Evolutionary conservation across 1,140 invertebrate species (phyloP).

Genomic region (Planococcus citri): DNA sequence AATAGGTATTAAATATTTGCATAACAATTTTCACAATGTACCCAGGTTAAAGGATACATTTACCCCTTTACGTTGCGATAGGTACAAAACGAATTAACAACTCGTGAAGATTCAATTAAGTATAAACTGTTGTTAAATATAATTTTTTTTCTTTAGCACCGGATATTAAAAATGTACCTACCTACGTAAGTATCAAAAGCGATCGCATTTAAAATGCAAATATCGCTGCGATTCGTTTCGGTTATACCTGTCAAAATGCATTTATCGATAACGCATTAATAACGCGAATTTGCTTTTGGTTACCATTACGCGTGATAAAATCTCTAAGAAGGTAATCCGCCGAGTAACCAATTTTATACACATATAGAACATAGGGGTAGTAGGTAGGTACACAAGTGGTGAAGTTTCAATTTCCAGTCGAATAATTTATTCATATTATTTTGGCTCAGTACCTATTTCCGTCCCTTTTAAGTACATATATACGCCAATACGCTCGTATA

Average conservation of each 20-base stretch:
- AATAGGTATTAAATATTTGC: not conserved
- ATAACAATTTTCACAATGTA: not conserved
- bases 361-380: no score
- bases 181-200: no score
- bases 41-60: not conserved
- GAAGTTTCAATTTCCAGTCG: no score
- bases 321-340: not conserved
- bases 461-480: no score
- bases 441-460: no score
- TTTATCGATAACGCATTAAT: conserved; percentile 2
- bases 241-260: conserved; percentile 6
- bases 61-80: not conserved
- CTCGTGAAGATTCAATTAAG: not conserved
- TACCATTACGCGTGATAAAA: not conserved
- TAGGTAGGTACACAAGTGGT: no score
- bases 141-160: not conserved
- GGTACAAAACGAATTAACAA: not conserved
- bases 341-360: no score
- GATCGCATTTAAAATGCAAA: not conserved
- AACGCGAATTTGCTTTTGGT: not conserved
- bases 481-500: no score
- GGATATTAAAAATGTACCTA: not conserved
- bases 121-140: not conserved
- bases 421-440: no score
- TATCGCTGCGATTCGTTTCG: not conserved